Conservation (phyloP, 2,888 invertebrate species). For the Rutpela maculata region DNA sequence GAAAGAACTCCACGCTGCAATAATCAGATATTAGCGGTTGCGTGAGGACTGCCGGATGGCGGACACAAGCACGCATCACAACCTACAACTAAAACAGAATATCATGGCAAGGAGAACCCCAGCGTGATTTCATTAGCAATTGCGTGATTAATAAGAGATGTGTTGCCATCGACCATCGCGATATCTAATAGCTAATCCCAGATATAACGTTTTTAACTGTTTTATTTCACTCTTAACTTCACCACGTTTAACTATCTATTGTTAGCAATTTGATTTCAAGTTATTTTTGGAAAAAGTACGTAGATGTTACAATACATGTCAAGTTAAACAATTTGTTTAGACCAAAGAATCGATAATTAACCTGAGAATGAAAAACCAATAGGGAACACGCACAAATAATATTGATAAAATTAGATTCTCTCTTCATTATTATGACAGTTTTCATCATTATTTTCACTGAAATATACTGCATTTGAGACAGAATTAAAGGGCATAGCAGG, state of each 20-base stretch:
- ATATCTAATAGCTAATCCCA: slow-evolving; percentile 27
- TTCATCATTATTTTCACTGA: too few species aligned
- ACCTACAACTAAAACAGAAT: slow-evolving; percentile 23
- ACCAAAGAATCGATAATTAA: not conserved
- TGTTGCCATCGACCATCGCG: slow-evolving; percentile 27
- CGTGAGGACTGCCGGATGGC: slow-evolving; percentile 54
- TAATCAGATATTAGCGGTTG: slow-evolving; percentile 62
- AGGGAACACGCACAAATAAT: too few species aligned
- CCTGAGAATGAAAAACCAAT: too few species aligned
- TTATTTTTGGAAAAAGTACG: not conserved
- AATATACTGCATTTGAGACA: too few species aligned
- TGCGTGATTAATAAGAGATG: slow-evolving; percentile 41
- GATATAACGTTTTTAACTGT: not conserved
- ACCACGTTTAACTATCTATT: not conserved
- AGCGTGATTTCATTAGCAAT: slow-evolving; percentile 40
- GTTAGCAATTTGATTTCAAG: not conserved
- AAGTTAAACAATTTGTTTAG: too few species aligned
- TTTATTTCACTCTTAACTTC: slow-evolving; percentile 18
- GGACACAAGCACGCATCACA: slow-evolving; percentile 58
- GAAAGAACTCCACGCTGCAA: slow-evolving; percentile 57
- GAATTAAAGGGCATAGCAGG: too few species aligned
- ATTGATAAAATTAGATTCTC: too few species aligned
- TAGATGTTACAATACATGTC: not conserved
- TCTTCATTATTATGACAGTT: too few species aligned
- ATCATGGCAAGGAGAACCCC: slow-evolving; percentile 29